A percentile compares a stretch with the other conserved stretches of the same genome.
These are phyloP conservation scores for zebrafish (Danio rerio) DNA, from an alignment of 2,113 vertebrate genomes.

Conservation along the genomic window GRCz12tu NC_133191.1:26482501-26483000, in stretches of 20 bases:
- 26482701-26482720: neutral
- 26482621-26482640: conserved; percentile 69
- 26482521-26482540: conserved; percentile 56
- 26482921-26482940: too few species aligned
- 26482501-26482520: neutral
- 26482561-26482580: conserved; percentile 69
- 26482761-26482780: conserved; percentile 75
- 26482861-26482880: neutral
- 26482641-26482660: conserved; percentile 61
- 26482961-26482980: neutral
- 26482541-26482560: conserved; percentile 74
- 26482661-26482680: conserved; percentile 51
- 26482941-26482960: neutral
- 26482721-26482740: neutral
- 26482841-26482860: too few species aligned
- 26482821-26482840: too few species aligned
- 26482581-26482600: conserved; percentile 73
- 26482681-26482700: neutral
- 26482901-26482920: neutral
- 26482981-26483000: neutral
- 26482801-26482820: neutral
- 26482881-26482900: neutral
- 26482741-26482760: conserved; percentile 75
- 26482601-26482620: conserved; percentile 67
- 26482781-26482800: conserved; percentile 61